Percentiles rank a stretch among this genome's conserved stretches.
phyloP scores from a whole-genome alignment of 2,113 vertebrate genomes.

The Excalfactoria chinensis region DNA sequence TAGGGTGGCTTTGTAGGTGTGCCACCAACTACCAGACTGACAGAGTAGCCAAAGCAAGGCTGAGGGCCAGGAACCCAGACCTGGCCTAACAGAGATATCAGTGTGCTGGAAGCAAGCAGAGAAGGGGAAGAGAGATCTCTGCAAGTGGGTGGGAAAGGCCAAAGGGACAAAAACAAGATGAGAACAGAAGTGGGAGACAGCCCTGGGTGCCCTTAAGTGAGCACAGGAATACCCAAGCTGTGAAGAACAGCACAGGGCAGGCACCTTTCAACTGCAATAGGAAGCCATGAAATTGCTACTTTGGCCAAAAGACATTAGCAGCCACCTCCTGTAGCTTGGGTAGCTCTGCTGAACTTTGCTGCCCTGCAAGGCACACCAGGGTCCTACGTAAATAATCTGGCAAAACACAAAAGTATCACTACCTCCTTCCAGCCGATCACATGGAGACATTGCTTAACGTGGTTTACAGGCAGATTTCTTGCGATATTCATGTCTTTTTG shows the following conservation, averaged over 20 bases:
- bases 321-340: background rate
- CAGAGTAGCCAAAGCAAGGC: background rate
- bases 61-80: background rate
- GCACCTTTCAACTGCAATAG: background rate
- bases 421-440: slow-evolving; percentile 63
- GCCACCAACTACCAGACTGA: background rate
- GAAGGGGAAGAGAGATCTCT: background rate
- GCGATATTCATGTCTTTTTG: slow-evolving; percentile 45
- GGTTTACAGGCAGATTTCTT: slow-evolving; percentile 13
- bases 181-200: background rate
- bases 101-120: background rate
- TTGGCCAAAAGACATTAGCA: background rate
- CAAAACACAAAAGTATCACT: slow-evolving; percentile 54
- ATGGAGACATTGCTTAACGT: slow-evolving; percentile 62
- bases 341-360: background rate
- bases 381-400: slow-evolving; percentile 65
- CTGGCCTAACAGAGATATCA: background rate
- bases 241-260: background rate
- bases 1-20: background rate
- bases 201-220: background rate
- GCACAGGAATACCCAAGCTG: background rate
- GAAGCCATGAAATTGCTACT: background rate
- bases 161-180: background rate
- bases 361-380: slow-evolving; percentile 41
- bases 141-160: background rate